Evolutionary conservation across 2,888 invertebrate species (phyloP).

Genomic region (Bimastos eiseni): DNA sequence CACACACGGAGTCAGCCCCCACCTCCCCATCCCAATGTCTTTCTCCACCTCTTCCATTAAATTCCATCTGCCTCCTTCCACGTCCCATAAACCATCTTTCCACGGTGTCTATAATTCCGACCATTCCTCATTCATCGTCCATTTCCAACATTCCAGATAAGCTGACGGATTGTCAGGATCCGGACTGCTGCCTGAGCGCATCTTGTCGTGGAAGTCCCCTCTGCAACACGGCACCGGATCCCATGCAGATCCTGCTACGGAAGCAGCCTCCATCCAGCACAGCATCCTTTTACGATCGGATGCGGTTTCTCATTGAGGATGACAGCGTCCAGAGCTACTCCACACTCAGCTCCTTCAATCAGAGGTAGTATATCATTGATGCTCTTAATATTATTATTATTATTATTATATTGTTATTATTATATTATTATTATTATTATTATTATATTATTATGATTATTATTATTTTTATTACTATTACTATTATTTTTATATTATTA

Average conservation of each 20-base stretch:
- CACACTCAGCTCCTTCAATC: constrained; percentile 94
- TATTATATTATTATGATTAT: background rate
- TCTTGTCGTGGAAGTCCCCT: constrained; percentile 87
- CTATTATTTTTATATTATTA: no score
- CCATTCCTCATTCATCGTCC: background rate
- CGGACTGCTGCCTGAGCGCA: constrained; percentile 84
- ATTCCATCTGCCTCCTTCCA: no score
- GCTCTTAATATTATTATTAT: no score
- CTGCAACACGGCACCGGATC: constrained; percentile 94
- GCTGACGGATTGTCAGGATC: constrained; percentile 96
- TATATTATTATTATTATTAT: constrained; percentile 17
- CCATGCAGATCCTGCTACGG: constrained; percentile 89
- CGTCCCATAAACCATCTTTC: no score
- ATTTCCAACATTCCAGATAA: constrained; percentile 78
- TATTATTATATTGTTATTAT: no score
- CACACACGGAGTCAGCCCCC: no score
- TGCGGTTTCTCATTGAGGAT: constrained; percentile 96
- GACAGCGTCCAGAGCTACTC: constrained; percentile 98
- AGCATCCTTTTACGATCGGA: constrained; percentile 94
- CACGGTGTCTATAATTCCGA: background rate
- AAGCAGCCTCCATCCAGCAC: constrained; percentile 95
- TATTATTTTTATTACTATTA: no score
- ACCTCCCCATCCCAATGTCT: no score
- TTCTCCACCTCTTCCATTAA: no score
- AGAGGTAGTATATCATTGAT: constrained; percentile 72